phyloP scores from a whole-genome alignment of 2,113 vertebrate species.

The Lathamus discolor region DNA sequence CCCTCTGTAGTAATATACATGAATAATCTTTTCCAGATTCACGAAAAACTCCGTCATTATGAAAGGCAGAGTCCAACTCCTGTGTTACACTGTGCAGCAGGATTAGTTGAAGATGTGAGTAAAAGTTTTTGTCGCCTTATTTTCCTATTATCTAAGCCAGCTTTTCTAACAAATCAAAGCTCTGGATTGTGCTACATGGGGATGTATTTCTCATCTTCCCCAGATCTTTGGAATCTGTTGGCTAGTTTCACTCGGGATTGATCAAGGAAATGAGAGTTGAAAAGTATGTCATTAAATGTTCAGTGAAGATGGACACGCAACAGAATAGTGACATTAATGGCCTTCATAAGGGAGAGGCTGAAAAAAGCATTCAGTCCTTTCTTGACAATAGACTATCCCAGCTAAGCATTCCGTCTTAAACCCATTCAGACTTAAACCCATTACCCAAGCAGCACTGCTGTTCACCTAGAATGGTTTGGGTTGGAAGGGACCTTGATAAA shows the following conservation, averaged over 20 bases:
- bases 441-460: not conserved
- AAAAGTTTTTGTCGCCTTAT: not conserved
- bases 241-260: not conserved
- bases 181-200: not conserved
- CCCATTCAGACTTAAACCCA: not conserved
- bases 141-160: not conserved
- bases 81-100: constrained; percentile 87
- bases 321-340: not conserved
- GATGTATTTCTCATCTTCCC: not conserved
- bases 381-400: not conserved
- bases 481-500: not conserved
- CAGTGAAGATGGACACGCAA: not conserved
- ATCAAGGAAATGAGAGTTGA: not conserved
- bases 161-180: not conserved
- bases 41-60: constrained; percentile 90
- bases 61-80: constrained; percentile 88
- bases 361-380: not conserved
- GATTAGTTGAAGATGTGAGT: constrained; percentile 90
- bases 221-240: not conserved
- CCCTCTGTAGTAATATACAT: not conserved
- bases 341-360: not conserved
- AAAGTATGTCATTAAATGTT: not conserved
- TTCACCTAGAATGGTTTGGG: not conserved
- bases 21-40: constrained; percentile 81
- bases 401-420: not conserved